These are phyloP conservation scores for Hemiscyllium ocellatum DNA, from an alignment of 2,113 vertebrate species.

Conservation along the genomic window DNA sequence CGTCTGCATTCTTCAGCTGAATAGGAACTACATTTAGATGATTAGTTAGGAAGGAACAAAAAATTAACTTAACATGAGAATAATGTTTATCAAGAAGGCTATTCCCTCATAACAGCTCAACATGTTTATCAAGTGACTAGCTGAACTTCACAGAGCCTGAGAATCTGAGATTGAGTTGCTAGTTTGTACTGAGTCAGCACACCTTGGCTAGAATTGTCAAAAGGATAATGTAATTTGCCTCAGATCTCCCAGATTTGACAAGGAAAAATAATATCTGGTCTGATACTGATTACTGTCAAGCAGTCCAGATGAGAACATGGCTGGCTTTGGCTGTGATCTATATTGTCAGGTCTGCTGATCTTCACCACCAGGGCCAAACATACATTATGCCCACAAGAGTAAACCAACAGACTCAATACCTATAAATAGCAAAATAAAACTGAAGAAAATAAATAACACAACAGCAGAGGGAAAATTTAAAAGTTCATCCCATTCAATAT, in stretches of 20 bases:
- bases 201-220: background rate
- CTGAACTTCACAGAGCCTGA: background rate
- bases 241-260: background rate
- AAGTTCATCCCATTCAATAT: background rate
- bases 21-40: background rate
- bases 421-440: background rate
- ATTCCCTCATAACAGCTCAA: background rate
- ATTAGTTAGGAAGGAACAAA: background rate
- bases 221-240: background rate
- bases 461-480: background rate
- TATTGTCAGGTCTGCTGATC: background rate
- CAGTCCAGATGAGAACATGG: background rate
- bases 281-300: background rate
- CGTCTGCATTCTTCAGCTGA: background rate
- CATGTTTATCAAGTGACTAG: background rate
- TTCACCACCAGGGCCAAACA: background rate
- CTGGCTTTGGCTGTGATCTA: constrained; percentile 4
- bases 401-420: background rate
- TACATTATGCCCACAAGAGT: background rate
- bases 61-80: background rate
- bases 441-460: background rate
- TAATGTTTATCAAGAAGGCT: background rate
- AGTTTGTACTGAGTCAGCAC: background rate
- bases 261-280: background rate
- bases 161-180: background rate